phyloP scores from a whole-genome alignment of 30 jellyfish, hydroid and myxozoan species.

The Chironex yamaguchii region DNA sequence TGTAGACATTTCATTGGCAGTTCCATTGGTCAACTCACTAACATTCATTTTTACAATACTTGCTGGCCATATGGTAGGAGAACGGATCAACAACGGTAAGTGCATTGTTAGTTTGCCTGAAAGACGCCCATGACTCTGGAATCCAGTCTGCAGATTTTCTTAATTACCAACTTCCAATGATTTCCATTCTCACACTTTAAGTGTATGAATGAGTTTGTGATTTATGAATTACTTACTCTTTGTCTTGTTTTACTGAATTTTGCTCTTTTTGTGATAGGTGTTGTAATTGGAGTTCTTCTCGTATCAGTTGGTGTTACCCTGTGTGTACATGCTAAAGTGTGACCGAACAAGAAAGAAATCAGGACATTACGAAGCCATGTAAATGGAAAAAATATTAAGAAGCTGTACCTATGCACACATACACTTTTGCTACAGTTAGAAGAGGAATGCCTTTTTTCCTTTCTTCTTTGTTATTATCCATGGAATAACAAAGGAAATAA shows the following conservation, averaged over 20 bases:
- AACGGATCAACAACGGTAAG: conserved; percentile 42
- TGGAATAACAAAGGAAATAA: too few relatives aligned
- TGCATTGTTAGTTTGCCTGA: neutral
- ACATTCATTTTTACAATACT: conserved; percentile 55
- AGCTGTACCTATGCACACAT: too few relatives aligned
- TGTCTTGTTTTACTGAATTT: neutral
- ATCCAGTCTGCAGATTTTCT: too few relatives aligned
- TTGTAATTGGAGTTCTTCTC: conserved; percentile 1
- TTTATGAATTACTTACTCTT: neutral
- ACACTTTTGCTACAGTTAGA: too few relatives aligned
- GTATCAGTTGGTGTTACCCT: conserved; percentile 1
- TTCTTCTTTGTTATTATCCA: too few relatives aligned
- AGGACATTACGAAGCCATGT: too few relatives aligned
- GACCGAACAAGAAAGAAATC: neutral
- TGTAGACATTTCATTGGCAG: conserved; percentile 71
- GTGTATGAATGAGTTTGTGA: too few relatives aligned
- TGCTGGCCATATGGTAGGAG: conserved; percentile 69
- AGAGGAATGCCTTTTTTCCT: too few relatives aligned
- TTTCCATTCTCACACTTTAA: too few relatives aligned
- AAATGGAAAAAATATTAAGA: too few relatives aligned
- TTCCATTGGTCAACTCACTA: conserved; percentile 62
- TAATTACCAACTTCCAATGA: too few relatives aligned
- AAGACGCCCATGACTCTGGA: neutral
- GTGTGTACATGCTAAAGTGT: neutral
- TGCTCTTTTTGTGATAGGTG: neutral